Conservation (phyloP, 64 coral and sea anemone species). For the Pachyseris speciosa region DNA sequence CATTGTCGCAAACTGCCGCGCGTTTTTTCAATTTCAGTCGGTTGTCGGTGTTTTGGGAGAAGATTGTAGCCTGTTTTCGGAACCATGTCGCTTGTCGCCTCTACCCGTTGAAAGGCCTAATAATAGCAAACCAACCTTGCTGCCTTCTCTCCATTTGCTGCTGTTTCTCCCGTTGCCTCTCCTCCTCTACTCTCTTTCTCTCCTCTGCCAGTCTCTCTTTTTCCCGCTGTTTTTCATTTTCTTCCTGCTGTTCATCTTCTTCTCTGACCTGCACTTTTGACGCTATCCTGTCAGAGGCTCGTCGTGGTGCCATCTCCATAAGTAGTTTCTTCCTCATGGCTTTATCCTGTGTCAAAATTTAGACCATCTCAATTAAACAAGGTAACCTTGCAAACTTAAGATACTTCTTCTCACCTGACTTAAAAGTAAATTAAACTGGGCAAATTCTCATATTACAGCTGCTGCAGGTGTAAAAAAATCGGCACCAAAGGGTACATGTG, state of each 20-base stretch:
- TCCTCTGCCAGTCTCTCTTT: conserved; percentile 88
- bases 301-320: conserved; percentile 86
- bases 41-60: too few relatives aligned
- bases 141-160: conserved; percentile 84
- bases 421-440: too few relatives aligned
- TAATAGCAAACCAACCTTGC: conserved; percentile 64
- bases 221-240: conserved; percentile 58
- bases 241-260: conserved; percentile 74
- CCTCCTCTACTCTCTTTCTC: conserved; percentile 92
- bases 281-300: conserved; percentile 95
- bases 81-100: too few relatives aligned
- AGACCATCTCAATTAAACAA: background rate
- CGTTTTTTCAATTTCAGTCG: too few relatives aligned
- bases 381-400: too few relatives aligned
- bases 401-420: too few relatives aligned
- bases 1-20: too few relatives aligned
- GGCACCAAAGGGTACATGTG: too few relatives aligned
- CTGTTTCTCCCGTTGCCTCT: conserved; percentile 88
- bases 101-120: too few relatives aligned
- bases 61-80: too few relatives aligned
- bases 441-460: too few relatives aligned
- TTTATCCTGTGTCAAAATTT: conserved; percentile 56
- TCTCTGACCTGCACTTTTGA: conserved; percentile 82
- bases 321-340: conserved; percentile 90
- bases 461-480: too few relatives aligned